Base-by-base conservation (phyloP, 2,888 invertebrate genomes). In the Protonemura montana region DNA sequence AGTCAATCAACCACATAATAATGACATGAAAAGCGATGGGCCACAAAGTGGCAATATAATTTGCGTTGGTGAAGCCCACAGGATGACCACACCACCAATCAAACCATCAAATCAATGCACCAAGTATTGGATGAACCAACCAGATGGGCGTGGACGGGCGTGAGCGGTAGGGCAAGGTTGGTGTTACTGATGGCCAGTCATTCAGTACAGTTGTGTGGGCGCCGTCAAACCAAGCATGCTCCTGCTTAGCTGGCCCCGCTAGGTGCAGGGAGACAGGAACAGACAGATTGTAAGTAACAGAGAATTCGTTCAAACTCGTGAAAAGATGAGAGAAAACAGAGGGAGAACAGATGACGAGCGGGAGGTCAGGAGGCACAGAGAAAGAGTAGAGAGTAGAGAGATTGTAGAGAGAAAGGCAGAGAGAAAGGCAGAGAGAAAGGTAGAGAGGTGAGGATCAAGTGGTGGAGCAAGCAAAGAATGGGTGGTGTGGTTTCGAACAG, bases 51-150 rank as follows among this genome's bases (percentile, higher is more conserved):
- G 87, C 86, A 82, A 82, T 80, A 86, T 41, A 84, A 82, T 85
- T 87, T 87, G 59, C 87, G 59, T 87, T 84, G 85, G 87, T 88
- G 88, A 88, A 88, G 88, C 88, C 88, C 88, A 88, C 88, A 88
- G 86, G 88, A 88, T 88, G 87, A 87, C 84, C 35, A 59, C 59
- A 59, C 59, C 59, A 59, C 59, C 59, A 59, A 59, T 59, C 59
- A 59, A 59, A 85, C 26, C 42, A 82, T 10, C 27, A 81, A 35
- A 78, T 42, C 35, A 29, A 78, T 78, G 78, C 26, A 78, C 25
- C 78, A 78, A 78, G 26, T 28, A 78, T 27, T n/a, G 27, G 28
- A 28, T 78, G 21, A 78, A 78, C 28, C 78, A 78, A 78, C 78
- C 78, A 78, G 28, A 21, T 25, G 76, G 78, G 78, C 26, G 26